Conservation (phyloP, 2,888 invertebrate genomes). For the Mamestra brassicae region DNA sequence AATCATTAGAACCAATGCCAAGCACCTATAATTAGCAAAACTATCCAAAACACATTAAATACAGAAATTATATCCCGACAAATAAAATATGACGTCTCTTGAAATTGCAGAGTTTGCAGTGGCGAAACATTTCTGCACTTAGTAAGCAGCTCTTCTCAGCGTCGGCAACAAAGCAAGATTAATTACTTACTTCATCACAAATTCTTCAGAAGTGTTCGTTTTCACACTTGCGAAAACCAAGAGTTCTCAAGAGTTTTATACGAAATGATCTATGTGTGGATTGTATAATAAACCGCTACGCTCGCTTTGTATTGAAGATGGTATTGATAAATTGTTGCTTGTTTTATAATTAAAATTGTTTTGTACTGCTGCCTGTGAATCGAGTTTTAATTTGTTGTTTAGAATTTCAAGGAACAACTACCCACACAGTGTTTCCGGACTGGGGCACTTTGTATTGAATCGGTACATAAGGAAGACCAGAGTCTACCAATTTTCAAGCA, state of each 20-base stretch:
- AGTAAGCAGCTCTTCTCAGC: conserved; percentile 47
- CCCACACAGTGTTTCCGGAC: background rate
- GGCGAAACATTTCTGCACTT: conserved; percentile 51
- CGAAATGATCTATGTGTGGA: conserved; percentile 40
- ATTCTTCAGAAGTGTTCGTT: conserved; percentile 54
- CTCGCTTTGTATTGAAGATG: conserved; percentile 34
- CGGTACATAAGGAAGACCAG: background rate
- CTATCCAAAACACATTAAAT: conserved; percentile 35
- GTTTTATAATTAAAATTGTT: conserved; percentile 50
- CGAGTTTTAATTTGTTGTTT: conserved; percentile 48
- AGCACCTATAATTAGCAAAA: conserved; percentile 13
- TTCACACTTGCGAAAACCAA: conserved; percentile 55
- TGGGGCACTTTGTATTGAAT: background rate
- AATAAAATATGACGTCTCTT: conserved; percentile 56
- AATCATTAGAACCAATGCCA: conserved; percentile 3
- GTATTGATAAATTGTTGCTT: conserved; percentile 45
- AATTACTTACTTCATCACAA: conserved; percentile 64
- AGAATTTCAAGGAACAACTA: conserved; percentile 19
- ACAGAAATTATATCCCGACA: conserved; percentile 31
- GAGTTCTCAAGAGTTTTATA: conserved; percentile 44
- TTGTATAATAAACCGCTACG: conserved; percentile 30
- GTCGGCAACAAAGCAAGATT: conserved; percentile 67
- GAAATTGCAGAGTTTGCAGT: conserved; percentile 60
- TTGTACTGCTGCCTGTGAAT: conserved; percentile 19
- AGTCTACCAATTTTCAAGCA: too few species aligned